These are phyloP conservation scores for Poecilia velifera DNA, from an alignment of 2,797 vertebrate genomes.

Conservation along the genomic window DNA sequence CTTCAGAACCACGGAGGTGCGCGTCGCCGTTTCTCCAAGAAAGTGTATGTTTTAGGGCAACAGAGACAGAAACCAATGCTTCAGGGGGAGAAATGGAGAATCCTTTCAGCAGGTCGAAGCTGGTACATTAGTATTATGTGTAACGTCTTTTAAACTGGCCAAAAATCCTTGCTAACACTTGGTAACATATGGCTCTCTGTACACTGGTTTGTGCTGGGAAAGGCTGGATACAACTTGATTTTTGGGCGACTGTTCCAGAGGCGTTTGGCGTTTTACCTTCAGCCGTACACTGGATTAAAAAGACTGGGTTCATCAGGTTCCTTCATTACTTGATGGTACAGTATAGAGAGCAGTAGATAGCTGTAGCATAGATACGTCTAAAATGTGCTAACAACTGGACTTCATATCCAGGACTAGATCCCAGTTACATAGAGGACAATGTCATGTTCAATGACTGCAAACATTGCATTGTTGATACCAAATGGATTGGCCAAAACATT, in stretches of 20 bases:
- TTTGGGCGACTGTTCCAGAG: background rate
- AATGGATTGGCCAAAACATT: background rate
- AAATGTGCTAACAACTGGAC: background rate
- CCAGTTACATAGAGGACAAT: background rate
- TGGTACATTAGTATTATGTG: background rate
- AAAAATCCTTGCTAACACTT: background rate
- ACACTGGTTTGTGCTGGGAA: background rate
- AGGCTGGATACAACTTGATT: too few species aligned
- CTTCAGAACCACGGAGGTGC: slow-evolving; percentile 7
- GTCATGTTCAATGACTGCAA: background rate
- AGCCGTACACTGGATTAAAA: background rate
- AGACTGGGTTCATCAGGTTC: background rate
- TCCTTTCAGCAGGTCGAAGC: background rate
- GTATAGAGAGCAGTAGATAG: background rate
- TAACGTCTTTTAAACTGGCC: background rate
- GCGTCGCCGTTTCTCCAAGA: background rate
- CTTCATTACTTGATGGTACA: background rate
- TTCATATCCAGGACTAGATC: background rate
- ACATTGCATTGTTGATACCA: background rate
- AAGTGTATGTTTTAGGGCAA: background rate
- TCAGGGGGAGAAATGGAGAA: background rate
- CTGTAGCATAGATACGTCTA: background rate
- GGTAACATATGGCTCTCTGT: background rate
- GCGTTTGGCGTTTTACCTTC: background rate
- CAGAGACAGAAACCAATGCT: slow-evolving; percentile 4